phyloP scores from a whole-genome alignment of 2,113 vertebrate genomes.

The Cryptotis parvus region DNA sequence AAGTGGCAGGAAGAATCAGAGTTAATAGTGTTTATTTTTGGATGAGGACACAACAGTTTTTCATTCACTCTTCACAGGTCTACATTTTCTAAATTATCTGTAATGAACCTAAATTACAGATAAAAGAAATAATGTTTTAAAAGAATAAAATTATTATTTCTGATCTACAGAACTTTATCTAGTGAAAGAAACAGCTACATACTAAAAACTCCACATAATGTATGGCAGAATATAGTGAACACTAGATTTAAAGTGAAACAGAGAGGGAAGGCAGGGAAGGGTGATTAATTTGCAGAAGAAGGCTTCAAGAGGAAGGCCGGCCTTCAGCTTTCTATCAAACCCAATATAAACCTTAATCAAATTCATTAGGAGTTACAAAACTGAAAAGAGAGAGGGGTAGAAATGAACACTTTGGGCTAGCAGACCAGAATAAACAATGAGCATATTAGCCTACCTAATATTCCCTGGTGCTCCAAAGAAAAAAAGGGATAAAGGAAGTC shows the following conservation, averaged over 20 bases:
- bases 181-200: not conserved
- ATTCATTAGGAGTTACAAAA: not conserved
- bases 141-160: slow-evolving; percentile 44
- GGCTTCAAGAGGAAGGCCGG: too few relatives aligned
- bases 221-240: not conserved
- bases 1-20: too few relatives aligned
- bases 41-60: not conserved
- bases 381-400: not conserved
- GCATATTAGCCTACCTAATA: not conserved
- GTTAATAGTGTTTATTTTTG: too few relatives aligned
- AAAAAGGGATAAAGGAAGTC: not conserved
- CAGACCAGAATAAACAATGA: not conserved
- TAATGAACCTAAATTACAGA: not conserved
- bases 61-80: not conserved
- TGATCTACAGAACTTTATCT: not conserved
- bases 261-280: not conserved
- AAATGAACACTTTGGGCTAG: not conserved
- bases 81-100: slow-evolving; percentile 43
- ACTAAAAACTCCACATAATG: not conserved
- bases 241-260: not conserved
- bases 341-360: slow-evolving; percentile 33
- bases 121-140: too few relatives aligned
- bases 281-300: slow-evolving; percentile 15
- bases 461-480: too few relatives aligned
- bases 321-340: not conserved